A percentile compares a stretch with the other conserved stretches of the same genome.
Conservation (phyloP, 2,797 vertebrate species). For the Sebastes ruberrimus region DNA sequence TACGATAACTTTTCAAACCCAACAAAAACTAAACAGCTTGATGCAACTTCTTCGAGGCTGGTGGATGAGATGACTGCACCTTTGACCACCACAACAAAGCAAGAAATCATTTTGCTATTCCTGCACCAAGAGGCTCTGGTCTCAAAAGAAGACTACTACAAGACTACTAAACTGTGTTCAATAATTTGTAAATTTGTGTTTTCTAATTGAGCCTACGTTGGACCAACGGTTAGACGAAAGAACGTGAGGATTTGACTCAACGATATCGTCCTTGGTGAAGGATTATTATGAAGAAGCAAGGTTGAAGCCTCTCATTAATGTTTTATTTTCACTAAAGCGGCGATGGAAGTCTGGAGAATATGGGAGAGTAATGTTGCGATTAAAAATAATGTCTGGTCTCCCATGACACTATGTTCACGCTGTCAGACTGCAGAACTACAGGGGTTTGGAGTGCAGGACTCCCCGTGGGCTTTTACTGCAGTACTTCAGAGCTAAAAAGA, state of each 20-base stretch:
- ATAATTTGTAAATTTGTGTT: neutral
- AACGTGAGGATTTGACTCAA: neutral
- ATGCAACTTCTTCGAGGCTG: neutral
- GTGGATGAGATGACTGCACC: neutral
- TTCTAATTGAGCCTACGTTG: neutral
- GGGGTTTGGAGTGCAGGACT: constrained; percentile 31
- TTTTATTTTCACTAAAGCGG: neutral
- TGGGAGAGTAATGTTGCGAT: neutral
- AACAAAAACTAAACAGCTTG: neutral
- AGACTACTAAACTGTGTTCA: neutral
- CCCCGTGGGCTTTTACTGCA: constrained; percentile 49
- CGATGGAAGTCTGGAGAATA: constrained; percentile 6
- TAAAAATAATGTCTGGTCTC: constrained; percentile 26
- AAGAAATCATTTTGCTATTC: neutral
- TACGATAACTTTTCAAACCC: neutral
- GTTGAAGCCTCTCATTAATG: neutral
- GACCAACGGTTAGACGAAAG: neutral
- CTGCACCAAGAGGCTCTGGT: neutral
- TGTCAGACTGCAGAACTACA: constrained; percentile 39
- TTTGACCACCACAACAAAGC: neutral
- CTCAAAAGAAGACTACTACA: neutral
- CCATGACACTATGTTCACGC: constrained; percentile 16
- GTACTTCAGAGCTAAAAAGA: constrained; percentile 29
- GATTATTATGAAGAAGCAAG: neutral
- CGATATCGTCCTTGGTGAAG: neutral